Base-by-base conservation (phyloP, 2,113 vertebrate genomes). In the Toxotes chatareus region DNA sequence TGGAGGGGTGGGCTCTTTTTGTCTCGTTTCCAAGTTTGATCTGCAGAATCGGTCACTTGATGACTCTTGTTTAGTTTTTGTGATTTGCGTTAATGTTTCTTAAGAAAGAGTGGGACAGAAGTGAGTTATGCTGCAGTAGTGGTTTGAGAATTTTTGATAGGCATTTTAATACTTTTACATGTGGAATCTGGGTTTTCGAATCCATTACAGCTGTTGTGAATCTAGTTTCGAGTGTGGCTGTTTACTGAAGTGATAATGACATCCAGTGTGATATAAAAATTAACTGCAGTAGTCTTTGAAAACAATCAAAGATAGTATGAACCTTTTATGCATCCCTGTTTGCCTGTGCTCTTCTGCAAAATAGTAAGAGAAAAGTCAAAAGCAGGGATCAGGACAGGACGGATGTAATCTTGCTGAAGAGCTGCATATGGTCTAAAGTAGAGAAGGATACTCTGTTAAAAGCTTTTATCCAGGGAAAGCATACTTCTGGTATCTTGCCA, bases 401-500 rank as follows among this genome's bases (percentile, higher is more conserved):
- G 14, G 42, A 74, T 14, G 31, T 77, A 56, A 70, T 71, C 21
- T 68, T n/a, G 36, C 70, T 84, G 49, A 86, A 60, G 53, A 65
- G 72, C 68, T 27, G 38, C 64, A 61, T 77, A 59, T 59, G 64
- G 13, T 68, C 65, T 38, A 23, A 76, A 72, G 40, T 46, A 31
- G 46, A 40, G 60, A 65, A 71, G 27, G 56, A 75, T 40, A 53
- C 44, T 77, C 40, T 68, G 76, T 80, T 79, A 74, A 82, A 83
- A 60, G 73, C 66, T 81, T 83, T 83, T 53, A 64, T 69, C 85
- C 57, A 79, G 27, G 44, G 31, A 61, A 71, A 32, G n/a, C 11
- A 72, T 82, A 60, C 47, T 73, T 85, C 49, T 84, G 76, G 76
- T 74, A n/a, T 76, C 40, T 67, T 70, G 73, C 62, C 83, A 86